These are phyloP conservation scores for Siphlonurus alternatus DNA, from an alignment of 2,888 invertebrate species.

Conservation along the genomic window DNA sequence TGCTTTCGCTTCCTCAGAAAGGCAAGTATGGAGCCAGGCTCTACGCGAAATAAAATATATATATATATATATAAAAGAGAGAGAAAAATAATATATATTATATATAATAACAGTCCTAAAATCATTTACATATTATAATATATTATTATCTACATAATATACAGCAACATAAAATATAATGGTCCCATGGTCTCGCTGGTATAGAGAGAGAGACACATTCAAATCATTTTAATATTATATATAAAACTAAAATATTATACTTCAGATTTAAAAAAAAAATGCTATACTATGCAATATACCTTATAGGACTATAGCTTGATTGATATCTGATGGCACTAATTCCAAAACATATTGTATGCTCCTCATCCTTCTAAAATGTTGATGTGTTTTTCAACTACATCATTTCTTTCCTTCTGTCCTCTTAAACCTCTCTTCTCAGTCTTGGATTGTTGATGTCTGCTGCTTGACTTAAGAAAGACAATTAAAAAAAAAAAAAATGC, in stretches of 20 bases:
- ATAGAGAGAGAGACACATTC: background rate
- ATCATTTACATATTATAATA: background rate
- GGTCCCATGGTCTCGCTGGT: background rate
- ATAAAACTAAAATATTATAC: background rate
- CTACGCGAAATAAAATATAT: conserved; percentile 14
- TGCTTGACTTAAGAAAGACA: background rate
- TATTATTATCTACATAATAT: background rate
- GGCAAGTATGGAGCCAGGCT: conserved; percentile 20
- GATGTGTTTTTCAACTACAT: background rate
- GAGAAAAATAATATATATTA: no score
- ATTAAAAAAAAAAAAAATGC: background rate
- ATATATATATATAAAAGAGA: no score
- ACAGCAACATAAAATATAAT: background rate
- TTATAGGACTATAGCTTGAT: background rate
- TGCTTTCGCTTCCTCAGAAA: conserved; percentile 21
- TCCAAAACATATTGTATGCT: background rate
- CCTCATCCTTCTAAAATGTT: background rate
- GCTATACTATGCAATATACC: background rate
- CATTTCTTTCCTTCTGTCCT: background rate
- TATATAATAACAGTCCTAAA: background rate
- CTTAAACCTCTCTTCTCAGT: background rate
- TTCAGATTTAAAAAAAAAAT: no score
- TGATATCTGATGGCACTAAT: background rate
- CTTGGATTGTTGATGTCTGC: background rate
- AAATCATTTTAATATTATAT: background rate